Conservation (phyloP, 2,888 invertebrate species). For the Cataglyphis albicans region DNA sequence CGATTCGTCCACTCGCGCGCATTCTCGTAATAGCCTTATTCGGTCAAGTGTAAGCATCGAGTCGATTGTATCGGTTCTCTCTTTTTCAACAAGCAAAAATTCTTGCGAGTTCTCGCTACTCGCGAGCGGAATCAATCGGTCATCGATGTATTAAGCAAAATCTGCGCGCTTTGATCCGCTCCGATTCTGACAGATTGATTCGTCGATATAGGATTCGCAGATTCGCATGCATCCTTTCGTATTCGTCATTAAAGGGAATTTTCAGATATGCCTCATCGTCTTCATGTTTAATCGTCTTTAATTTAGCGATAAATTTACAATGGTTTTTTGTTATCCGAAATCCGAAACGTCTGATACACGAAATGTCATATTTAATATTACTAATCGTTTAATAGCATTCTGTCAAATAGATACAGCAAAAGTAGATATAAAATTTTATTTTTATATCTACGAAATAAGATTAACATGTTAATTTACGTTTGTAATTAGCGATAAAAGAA, state of each 20-base stretch:
- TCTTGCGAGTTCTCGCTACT: conserved; percentile 30
- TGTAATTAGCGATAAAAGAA: background rate
- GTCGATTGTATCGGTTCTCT: conserved; percentile 22
- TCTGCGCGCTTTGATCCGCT: conserved; percentile 46
- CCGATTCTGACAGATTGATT: conserved; percentile 46
- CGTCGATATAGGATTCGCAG: background rate
- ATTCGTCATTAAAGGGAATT: conserved; percentile 58
- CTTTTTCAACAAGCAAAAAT: conserved; percentile 35
- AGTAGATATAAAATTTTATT: background rate
- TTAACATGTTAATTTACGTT: conserved; percentile 3
- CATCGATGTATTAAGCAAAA: conserved; percentile 52
- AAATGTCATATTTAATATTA: background rate
- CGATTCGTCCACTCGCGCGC: background rate
- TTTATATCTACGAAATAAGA: background rate
- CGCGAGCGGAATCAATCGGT: conserved; percentile 6
- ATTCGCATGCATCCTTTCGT: conserved; percentile 33
- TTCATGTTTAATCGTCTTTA: conserved; percentile 54
- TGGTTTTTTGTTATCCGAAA: background rate
- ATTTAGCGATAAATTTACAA: conserved; percentile 26
- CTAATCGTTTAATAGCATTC: background rate
- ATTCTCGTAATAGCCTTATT: conserved; percentile 21
- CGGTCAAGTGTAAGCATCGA: conserved; percentile 1
- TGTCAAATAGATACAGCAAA: background rate
- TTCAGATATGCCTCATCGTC: conserved; percentile 48
- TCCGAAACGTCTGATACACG: background rate